Conservation (phyloP, 2,888 invertebrate species). For the Erpobdella octoculata region DNA sequence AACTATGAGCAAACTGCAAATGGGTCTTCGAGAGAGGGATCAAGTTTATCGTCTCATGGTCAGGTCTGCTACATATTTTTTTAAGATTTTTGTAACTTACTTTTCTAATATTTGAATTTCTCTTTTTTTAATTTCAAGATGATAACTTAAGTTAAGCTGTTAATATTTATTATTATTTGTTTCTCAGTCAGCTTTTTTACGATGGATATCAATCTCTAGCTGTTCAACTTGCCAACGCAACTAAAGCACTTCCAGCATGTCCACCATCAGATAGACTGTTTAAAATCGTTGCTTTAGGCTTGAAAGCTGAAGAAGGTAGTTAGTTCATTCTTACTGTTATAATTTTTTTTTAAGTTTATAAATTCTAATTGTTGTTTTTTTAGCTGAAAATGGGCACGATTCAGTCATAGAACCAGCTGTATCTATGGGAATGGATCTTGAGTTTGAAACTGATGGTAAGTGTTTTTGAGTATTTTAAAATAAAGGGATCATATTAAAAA, state of each 20-base stretch:
- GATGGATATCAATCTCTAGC: slow-evolving; percentile 93
- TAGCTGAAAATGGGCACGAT: slow-evolving; percentile 22
- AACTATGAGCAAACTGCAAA: neutral
- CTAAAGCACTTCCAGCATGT: slow-evolving; percentile 84
- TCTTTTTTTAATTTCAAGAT: neutral
- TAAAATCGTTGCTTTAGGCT: slow-evolving; percentile 74
- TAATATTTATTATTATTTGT: neutral
- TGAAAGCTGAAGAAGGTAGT: slow-evolving; percentile 67
- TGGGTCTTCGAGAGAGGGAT: slow-evolving; percentile 36
- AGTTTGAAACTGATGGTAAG: slow-evolving; percentile 79
- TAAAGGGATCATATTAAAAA: too few species aligned
- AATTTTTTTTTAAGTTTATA: neutral
- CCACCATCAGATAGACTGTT: slow-evolving; percentile 88
- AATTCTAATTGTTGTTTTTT: neutral
- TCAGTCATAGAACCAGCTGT: slow-evolving; percentile 52
- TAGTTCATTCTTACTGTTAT: neutral
- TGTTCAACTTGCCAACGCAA: slow-evolving; percentile 70
- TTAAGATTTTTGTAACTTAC: neutral
- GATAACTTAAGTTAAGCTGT: neutral
- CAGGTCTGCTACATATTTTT: slow-evolving; percentile 32
- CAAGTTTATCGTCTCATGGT: slow-evolving; percentile 37
- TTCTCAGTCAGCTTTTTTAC: slow-evolving; percentile 82
- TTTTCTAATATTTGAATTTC: neutral
- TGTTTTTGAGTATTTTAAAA: neutral
- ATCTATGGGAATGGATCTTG: slow-evolving; percentile 76